Evolutionary conservation across 2,113 vertebrate species (phyloP), one percentile per base, ranked within the genome.

Genomic region (Sigmodon hispidus): DNA sequence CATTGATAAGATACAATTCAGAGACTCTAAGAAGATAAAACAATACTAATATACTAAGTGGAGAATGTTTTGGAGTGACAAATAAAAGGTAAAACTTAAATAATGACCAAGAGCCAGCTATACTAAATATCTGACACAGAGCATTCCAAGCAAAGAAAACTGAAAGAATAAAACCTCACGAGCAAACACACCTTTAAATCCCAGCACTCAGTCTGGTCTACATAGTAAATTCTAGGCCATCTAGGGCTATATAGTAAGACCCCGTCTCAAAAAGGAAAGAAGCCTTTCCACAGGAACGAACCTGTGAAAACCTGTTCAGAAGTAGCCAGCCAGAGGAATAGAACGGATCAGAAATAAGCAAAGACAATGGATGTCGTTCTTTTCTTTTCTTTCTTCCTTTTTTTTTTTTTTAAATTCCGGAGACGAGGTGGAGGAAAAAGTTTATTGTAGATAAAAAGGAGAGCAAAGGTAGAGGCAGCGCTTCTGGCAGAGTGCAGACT

Each of bases 21-120:
- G 43, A 75, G 73, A 75, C 73, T 26, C 73, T 52, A 92, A 86
- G 75, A 94, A 96, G 70, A 26, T 65, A 50, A 93, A 85, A n/a
- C 4, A 79, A 40, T 1, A 15, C 69, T 1, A 0, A 21, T 21
- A 87, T 92, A 34, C 48, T 95, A 77, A 77, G 72, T 77, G 22
- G 48, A 77, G 45, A 77, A 15, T 77, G 48, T 52, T 79, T 16
- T 19, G 45, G 31, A 48, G 48, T 34, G 40, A 61, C 59, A 61
- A 79, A 52, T 45, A 45, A 26, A 13, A 45, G 43, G 43, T 21
- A 52, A 87, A 50, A 90, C 12, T 69, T 88, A 67, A 95, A 80
- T 86, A 48, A 94, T 45, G 31, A 76, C 22, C 8, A 86, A 76
- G 17, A 87, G 40, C 17, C 45, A 31, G 10, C 36, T 34, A 61